Percentiles rank a stretch among this genome's conserved stretches.
phyloP scores from a whole-genome alignment of 1,140 invertebrate genomes.

The Paralvinella palmiformis region DNA sequence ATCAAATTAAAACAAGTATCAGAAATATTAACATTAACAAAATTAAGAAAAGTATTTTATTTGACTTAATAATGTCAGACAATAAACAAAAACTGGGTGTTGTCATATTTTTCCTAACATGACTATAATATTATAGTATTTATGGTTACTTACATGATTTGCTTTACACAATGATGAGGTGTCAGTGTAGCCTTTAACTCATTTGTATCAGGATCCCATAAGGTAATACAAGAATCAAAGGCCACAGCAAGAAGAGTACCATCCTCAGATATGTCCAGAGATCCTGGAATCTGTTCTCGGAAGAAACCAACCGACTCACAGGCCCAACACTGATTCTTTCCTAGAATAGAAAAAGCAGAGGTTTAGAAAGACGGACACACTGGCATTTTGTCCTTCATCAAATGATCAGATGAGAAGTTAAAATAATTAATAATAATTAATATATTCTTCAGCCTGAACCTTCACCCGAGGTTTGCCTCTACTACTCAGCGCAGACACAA shows the following conservation, averaged over 20 bases:
- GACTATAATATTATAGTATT: too few species aligned
- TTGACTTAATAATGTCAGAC: background rate
- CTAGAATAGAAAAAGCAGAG: conserved; percentile 23
- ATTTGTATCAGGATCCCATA: conserved; percentile 58
- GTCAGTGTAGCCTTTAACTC: conserved; percentile 54
- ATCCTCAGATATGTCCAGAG: conserved; percentile 66
- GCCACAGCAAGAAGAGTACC: conserved; percentile 68
- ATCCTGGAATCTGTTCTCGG: conserved; percentile 54
- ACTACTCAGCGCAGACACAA: too few species aligned
- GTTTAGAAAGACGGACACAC: too few species aligned
- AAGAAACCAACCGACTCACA: conserved; percentile 64
- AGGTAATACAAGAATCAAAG: conserved; percentile 64
- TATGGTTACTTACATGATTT: conserved; percentile 30
- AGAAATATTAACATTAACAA: conserved; percentile 5
- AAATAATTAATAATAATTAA: too few species aligned
- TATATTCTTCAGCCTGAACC: too few species aligned
- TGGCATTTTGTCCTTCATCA: too few species aligned
- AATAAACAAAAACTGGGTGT: background rate
- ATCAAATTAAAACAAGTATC: conserved; percentile 11
- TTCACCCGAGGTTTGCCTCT: too few species aligned
- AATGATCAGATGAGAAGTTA: too few species aligned
- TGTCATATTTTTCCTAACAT: too few species aligned
- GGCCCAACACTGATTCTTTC: conserved; percentile 54
- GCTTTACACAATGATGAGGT: conserved; percentile 25
- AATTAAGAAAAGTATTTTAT: conserved; percentile 26